Evolutionary conservation across 2,797 vertebrate species (phyloP), one percentile per base, ranked within the genome.

Genomic region (Periophthalmus magnuspinnatus): DNA sequence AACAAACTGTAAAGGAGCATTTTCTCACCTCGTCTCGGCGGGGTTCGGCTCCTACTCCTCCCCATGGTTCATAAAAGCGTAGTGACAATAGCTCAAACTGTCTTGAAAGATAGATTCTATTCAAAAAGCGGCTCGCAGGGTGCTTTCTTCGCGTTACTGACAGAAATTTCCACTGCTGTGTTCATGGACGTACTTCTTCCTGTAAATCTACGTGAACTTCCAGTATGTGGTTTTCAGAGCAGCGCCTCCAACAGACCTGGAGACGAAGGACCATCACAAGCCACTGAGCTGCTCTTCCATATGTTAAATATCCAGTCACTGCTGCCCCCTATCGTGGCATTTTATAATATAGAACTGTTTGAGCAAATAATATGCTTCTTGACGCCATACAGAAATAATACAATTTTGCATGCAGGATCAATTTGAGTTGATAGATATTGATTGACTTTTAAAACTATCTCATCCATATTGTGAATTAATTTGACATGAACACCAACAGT

Each of bases 11-110:
- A 36, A 3, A 11, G 5, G 2, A 36, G 3, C 33, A 3, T 2
- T 21, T 62, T 69, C 84, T 76, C 65, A 94, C 93, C 94, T 91
- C 94, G 83, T 75, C 92, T 90, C 0, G 89, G 86, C 2, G 93
- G 94, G 38, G 81, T 83, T 56, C 94, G 82, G 57, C 93, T 95
- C 76, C 92, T 86, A 73, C 94, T 95, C 61, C 93, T 67, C 9
- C 86, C 94, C 94, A 94, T 94, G 22, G 13, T 68, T 5, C 9
- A 0, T 2, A 38, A 2, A 17, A 0, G 5, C 33, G 2, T 65
- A 67, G 59, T 0, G 0, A 59, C 5, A 47, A 5, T 1, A 24
- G 21, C 2, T 5, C 5, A 34, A 9, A 2, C 14, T 21, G 1
- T 5, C 19, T 1, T 16, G 3, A 5, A 56, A 33, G 0, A 0